A percentile compares a stretch with the other conserved stretches of the same genome.
phyloP scores from a whole-genome alignment of 2,888 invertebrate genomes.

The Andrena fulva region DNA sequence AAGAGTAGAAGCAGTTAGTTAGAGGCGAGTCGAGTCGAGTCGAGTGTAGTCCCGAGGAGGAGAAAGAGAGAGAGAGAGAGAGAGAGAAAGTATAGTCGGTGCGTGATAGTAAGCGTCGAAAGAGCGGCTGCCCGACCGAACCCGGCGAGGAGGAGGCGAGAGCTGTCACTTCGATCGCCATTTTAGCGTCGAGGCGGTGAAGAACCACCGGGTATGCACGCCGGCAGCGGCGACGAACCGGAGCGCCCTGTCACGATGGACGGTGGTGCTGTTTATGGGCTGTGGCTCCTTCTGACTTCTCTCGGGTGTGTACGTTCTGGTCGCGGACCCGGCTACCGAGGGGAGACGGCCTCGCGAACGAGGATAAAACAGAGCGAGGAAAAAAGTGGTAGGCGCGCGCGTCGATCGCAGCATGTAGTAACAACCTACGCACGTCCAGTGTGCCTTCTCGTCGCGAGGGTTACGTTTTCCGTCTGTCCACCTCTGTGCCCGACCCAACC shows the following conservation, averaged over 20 bases:
- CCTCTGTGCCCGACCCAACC: slow-evolving; percentile 11
- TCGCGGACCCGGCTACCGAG: not conserved
- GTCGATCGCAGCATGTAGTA: slow-evolving; percentile 19
- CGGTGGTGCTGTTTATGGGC: slow-evolving; percentile 54
- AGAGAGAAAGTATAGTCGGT: slow-evolving; percentile 27
- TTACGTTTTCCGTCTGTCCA: slow-evolving; percentile 12
- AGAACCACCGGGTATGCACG: slow-evolving; percentile 79
- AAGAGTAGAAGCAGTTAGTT: slow-evolving; percentile 36
- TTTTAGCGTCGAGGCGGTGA: slow-evolving; percentile 81
- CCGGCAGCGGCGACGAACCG: slow-evolving; percentile 75
- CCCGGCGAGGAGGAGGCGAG: slow-evolving; percentile 61
- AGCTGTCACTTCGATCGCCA: slow-evolving; percentile 84
- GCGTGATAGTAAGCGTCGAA: slow-evolving; percentile 53
- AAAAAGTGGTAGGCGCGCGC: slow-evolving; percentile 53
- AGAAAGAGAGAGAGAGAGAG: slow-evolving; percentile 44
- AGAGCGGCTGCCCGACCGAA: slow-evolving; percentile 52
- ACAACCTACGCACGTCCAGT: slow-evolving; percentile 3
- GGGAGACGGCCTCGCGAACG: slow-evolving; percentile 10
- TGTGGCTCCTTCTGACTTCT: slow-evolving; percentile 47
- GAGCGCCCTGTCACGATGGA: slow-evolving; percentile 70
- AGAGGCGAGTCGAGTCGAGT: slow-evolving; percentile 32
- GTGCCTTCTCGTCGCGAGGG: slow-evolving; percentile 36
- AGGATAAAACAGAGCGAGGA: slow-evolving; percentile 16
- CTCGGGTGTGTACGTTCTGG: slow-evolving; percentile 24
- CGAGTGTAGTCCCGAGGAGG: slow-evolving; percentile 31